These are phyloP conservation scores for Gibbula magus DNA, from an alignment of 2,888 invertebrate genomes.

Conservation along the genomic window DNA sequence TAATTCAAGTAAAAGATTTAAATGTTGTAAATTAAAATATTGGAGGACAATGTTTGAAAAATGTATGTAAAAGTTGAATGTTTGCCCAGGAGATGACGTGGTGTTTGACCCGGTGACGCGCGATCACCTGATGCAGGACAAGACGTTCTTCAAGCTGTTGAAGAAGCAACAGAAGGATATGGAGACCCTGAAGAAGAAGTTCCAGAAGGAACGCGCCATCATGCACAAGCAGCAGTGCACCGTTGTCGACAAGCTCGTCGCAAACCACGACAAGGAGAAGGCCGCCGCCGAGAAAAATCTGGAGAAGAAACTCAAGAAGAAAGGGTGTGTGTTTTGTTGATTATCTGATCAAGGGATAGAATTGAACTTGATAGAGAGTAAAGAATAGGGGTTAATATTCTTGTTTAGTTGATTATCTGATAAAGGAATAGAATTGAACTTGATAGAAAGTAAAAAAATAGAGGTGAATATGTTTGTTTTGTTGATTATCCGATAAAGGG, in stretches of 20 bases:
- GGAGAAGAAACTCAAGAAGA: constrained; percentile 86
- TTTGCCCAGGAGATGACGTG: constrained; percentile 58
- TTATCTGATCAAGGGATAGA: too few relatives aligned
- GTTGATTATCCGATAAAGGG: too few relatives aligned
- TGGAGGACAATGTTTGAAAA: too few relatives aligned
- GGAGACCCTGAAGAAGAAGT: constrained; percentile 92
- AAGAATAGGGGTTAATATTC: too few relatives aligned
- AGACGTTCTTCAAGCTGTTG: constrained; percentile 82
- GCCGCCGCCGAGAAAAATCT: constrained; percentile 68
- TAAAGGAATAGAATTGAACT: too few relatives aligned
- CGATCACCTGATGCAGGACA: constrained; percentile 70
- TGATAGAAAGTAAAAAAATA: too few relatives aligned
- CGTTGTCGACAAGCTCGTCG: constrained; percentile 93
- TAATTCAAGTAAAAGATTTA: too few relatives aligned
- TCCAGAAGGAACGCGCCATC: constrained; percentile 91
- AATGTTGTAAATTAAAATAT: too few relatives aligned
- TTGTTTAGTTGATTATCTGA: too few relatives aligned
- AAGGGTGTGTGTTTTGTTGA: constrained; percentile 56
- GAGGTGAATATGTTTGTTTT: too few relatives aligned
- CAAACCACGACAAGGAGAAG: constrained; percentile 72
- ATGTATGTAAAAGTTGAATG: too few relatives aligned
- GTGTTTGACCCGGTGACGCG: constrained; percentile 71
- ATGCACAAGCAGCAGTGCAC: constrained; percentile 90
- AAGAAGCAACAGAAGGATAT: constrained; percentile 96
- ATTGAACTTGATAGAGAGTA: too few relatives aligned